Evolutionary conservation across 1,140 invertebrate genomes (phyloP).

Genomic region (Drosophila aff.): DNA sequence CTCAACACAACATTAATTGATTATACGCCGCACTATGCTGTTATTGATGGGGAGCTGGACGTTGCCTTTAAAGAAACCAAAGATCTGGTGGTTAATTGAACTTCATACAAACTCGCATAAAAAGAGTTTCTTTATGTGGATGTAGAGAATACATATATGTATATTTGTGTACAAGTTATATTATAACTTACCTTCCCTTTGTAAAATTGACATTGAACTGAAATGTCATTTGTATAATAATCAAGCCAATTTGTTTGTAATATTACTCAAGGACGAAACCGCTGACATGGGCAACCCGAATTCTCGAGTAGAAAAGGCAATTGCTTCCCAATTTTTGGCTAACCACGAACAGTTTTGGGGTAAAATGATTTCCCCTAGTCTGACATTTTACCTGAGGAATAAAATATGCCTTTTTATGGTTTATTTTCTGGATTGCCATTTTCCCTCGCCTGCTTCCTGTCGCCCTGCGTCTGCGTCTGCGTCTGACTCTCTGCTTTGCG

Average conservation of each 20-base stretch:
- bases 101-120: too few relatives aligned
- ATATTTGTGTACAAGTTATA: neutral
- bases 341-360: conserved; percentile 30
- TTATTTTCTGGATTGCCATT: conserved; percentile 12
- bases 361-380: conserved; percentile 37
- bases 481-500: conserved; percentile 19
- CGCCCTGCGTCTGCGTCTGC: conserved; percentile 14
- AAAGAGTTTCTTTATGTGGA: neutral
- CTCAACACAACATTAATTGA: conserved; percentile 71
- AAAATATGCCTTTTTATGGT: conserved; percentile 54
- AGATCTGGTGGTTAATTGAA: conserved; percentile 11
- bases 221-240: conserved; percentile 15
- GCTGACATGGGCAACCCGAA: conserved; percentile 7
- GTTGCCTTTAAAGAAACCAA: conserved; percentile 2
- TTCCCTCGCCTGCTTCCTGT: conserved; percentile 2
- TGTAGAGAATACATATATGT: neutral
- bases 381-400: conserved; percentile 43
- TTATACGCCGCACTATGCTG: conserved; percentile 39
- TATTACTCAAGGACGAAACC: conserved; percentile 1
- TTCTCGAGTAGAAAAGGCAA: conserved; percentile 16
- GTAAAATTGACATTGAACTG: neutral
- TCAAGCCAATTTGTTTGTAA: conserved; percentile 24
- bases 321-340: conserved; percentile 23
- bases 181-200: neutral
- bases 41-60: conserved; percentile 18